Evolutionary conservation across 2,888 invertebrate genomes (phyloP), one percentile per base, ranked within the genome.

Genomic region (Drosophila prostipennis): DNA sequence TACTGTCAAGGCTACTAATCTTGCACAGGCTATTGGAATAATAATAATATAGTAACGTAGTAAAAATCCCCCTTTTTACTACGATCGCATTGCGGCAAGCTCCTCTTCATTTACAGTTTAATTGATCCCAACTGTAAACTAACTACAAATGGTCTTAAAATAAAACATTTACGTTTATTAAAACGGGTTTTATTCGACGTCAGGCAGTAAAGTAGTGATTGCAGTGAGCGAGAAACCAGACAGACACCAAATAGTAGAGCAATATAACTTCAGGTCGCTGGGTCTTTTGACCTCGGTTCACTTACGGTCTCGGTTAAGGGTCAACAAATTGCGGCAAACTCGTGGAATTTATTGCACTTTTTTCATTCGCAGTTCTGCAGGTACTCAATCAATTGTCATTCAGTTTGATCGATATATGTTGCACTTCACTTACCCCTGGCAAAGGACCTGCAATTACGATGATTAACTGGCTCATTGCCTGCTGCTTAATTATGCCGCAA

Each of bases 401-500:
- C 57, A 61, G 46, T 48, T 63, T 39, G 46, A 64, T 48, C 64
- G 61, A 63, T 63, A 63, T 56, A 39, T 70, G 19, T 64, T 5
- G 32, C 49, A 26, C 53, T 61, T 39, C 32, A 83, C 84, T 86
- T 64, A 78, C 72, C 73, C 79, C 67, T 69, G 43, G 51, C 70
- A 58, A 26, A 26, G 45, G 52, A 65, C 60, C 49, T 57, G 49
- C 16, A 26, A 65, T 59, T 39, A 59, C 10, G 14, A 32, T 54
- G 68, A 79, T 85, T 70, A 74, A 74, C 82, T 72, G 48, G 26
- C 19, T 63, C 68, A 52, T 46, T 46, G 53, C 23, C 58, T 39
- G 51, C n/a, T 57, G 58, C 23, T 81, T 81, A 81, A 80, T 85
- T 87, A 81, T 74, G 69, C 48, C 59, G 42, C 48, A 49, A 73